phyloP scores from a whole-genome alignment of 2,888 invertebrate genomes.

The Ophion slaviceki region DNA sequence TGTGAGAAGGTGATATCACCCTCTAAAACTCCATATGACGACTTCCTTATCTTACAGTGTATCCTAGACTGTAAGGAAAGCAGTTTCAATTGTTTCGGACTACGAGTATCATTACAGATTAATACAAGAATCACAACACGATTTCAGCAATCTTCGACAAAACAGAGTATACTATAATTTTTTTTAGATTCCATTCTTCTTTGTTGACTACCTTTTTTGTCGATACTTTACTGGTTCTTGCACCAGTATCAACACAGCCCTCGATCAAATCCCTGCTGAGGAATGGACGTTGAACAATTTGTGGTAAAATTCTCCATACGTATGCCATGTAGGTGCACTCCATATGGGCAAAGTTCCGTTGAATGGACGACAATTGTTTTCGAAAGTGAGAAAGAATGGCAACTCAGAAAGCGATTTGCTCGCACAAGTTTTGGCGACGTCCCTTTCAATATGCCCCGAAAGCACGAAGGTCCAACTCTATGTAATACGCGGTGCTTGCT shows the following conservation, averaged over 20 bases:
- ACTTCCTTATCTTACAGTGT: too few species aligned
- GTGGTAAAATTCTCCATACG: neutral
- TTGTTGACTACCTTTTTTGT: neutral
- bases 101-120: too few species aligned
- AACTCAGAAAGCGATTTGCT: conserved; percentile 55
- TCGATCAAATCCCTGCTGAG: neutral
- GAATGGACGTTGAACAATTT: neutral
- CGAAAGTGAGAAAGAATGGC: conserved; percentile 55
- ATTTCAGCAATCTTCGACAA: too few species aligned
- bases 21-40: too few species aligned
- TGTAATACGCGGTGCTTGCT: neutral
- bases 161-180: too few species aligned
- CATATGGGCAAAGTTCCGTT: conserved; percentile 41
- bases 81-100: too few species aligned
- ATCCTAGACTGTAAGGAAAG: too few species aligned
- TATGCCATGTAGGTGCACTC: neutral
- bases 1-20: too few species aligned
- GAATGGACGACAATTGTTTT: conserved; percentile 54
- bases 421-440: conserved; percentile 58
- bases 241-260: neutral
- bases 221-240: neutral
- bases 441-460: conserved; percentile 56
- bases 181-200: too few species aligned
- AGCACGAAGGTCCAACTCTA: conserved; percentile 40
- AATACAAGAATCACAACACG: too few species aligned